Percentiles rank a stretch among this genome's conserved stretches.
Conservation (phyloP, 2,113 vertebrate genomes). For the Onychorhynchus coronatus region DNA sequence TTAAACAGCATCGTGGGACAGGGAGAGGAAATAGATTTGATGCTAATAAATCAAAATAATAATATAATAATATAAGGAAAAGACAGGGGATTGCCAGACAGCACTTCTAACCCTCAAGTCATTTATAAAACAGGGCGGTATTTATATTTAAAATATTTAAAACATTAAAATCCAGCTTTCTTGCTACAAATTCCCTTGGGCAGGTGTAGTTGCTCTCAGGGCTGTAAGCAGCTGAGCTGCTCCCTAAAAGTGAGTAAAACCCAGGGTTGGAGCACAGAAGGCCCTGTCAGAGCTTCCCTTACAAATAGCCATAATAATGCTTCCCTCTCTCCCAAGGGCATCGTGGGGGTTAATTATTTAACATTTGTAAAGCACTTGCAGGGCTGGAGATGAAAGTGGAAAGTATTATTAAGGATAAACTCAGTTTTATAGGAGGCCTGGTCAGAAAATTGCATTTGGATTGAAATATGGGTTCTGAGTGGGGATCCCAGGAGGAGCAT, state of each 20-base stretch:
- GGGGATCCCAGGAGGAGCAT: not conserved
- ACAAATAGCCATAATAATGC: not conserved
- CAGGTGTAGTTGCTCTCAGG: not conserved
- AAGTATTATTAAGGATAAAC: constrained; percentile 16
- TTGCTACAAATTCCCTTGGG: not conserved
- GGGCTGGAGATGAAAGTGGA: not conserved
- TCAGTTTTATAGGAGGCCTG: not conserved
- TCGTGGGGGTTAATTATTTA: constrained; percentile 50
- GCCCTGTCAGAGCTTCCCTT: not conserved
- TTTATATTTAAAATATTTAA: not conserved
- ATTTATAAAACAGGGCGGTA: not conserved
- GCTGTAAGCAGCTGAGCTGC: not conserved
- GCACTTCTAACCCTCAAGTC: not conserved
- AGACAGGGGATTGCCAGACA: not conserved
- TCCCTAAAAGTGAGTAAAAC: not conserved
- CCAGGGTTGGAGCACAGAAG: not conserved
- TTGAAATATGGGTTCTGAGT: not conserved
- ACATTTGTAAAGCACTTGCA: constrained; percentile 26
- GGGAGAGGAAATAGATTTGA: not conserved
- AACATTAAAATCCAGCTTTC: not conserved
- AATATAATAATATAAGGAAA: not conserved
- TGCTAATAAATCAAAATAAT: not conserved
- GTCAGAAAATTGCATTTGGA: not conserved
- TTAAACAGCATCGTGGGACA: not conserved
- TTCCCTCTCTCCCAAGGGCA: not conserved